Evolutionary conservation across 1,140 invertebrate genomes (phyloP).

Genomic region (Zophobas atratus): DNA sequence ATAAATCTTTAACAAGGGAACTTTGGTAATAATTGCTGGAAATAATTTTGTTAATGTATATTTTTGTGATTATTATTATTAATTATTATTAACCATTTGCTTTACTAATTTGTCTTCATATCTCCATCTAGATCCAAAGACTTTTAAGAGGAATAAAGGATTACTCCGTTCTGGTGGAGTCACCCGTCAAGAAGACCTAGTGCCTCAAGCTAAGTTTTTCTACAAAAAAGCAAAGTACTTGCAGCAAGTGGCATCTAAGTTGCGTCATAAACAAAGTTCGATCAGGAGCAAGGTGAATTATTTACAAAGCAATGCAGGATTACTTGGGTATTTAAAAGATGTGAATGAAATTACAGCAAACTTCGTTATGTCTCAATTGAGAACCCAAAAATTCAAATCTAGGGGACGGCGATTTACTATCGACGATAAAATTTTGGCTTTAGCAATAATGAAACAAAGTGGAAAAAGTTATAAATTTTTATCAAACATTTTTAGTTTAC

Average conservation of each 20-base stretch:
- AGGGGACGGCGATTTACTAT: background rate
- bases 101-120: too few species aligned
- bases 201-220: background rate
- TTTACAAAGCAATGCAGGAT: background rate
- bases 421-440: background rate
- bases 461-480: background rate
- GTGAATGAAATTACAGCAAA: background rate
- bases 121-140: background rate
- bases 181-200: background rate
- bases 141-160: background rate
- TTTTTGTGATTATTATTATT: too few species aligned
- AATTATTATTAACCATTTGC: too few species aligned
- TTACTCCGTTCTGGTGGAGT: background rate
- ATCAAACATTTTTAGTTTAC: background rate
- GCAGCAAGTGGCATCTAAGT: background rate
- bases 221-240: slow-evolving; percentile 1
- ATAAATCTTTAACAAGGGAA: too few species aligned
- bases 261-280: background rate
- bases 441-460: background rate
- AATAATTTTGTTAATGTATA: too few species aligned
- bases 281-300: background rate
- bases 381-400: slow-evolving; percentile 1
- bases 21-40: too few species aligned
- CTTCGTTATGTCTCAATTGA: background rate
- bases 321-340: background rate